phyloP scores from a whole-genome alignment of 2,113 vertebrate genomes.

The Hippocampus mohnikei region DNA sequence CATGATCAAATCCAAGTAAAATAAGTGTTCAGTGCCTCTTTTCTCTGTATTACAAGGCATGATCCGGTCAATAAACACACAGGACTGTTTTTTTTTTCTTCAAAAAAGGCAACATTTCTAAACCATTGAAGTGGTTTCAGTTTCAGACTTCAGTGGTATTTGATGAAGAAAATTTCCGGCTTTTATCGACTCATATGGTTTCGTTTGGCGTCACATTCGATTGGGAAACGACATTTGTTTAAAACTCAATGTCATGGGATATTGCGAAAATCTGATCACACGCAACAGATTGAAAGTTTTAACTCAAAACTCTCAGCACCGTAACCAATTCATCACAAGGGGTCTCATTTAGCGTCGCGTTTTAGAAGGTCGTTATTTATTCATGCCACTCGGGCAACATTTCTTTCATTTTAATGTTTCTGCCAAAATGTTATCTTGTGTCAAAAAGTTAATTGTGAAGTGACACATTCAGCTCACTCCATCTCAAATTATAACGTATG shows the following conservation, averaged over 20 bases:
- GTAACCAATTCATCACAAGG: neutral
- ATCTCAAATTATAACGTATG: constrained; percentile 31
- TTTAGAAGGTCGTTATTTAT: constrained; percentile 1
- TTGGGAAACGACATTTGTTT: neutral
- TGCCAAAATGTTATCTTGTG: neutral
- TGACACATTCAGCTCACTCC: constrained; percentile 32
- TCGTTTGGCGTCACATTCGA: neutral
- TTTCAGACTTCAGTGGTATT: neutral
- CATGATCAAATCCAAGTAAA: no score
- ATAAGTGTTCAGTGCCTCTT: neutral
- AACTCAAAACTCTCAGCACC: neutral
- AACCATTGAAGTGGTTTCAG: neutral
- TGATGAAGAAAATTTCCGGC: neutral
- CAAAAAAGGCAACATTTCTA: neutral
- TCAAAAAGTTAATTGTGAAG: constrained; percentile 36
- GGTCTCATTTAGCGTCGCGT: neutral
- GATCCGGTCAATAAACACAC: neutral
- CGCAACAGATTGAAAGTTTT: neutral
- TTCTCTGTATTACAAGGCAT: neutral
- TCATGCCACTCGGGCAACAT: neutral
- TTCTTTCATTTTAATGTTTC: neutral
- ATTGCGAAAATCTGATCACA: neutral
- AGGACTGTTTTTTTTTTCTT: neutral
- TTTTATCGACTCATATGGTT: neutral
- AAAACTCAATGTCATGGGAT: neutral